These are phyloP conservation scores for Anableps anableps DNA, from an alignment of 2,797 vertebrate species.

Conservation along the genomic window DNA sequence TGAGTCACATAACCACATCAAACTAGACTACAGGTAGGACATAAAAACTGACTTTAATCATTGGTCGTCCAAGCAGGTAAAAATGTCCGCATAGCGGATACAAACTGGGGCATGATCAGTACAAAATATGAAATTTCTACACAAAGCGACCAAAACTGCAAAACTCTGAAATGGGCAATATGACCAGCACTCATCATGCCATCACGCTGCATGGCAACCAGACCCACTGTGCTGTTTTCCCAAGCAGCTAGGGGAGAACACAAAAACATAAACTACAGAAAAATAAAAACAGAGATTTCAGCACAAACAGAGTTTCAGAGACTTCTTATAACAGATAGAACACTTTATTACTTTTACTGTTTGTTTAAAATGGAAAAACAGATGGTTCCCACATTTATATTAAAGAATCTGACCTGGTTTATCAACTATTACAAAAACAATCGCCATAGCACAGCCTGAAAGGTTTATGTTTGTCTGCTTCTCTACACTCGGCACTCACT, in stretches of 20 bases:
- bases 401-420: slow-evolving; percentile 41
- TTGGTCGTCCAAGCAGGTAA: background rate
- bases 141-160: background rate
- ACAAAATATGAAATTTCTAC: background rate
- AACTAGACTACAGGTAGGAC: too few relatives aligned
- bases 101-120: too few relatives aligned
- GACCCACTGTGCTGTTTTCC: background rate
- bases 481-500: slow-evolving; percentile 17
- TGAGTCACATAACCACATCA: too few relatives aligned
- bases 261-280: background rate
- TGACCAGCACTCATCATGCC: background rate
- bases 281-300: background rate
- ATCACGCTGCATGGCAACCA: background rate
- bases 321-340: background rate
- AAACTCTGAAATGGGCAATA: background rate
- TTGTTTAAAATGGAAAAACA: slow-evolving; percentile 7
- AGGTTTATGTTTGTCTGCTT: slow-evolving; percentile 43
- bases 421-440: slow-evolving; percentile 41
- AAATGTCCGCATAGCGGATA: background rate
- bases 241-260: background rate
- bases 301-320: background rate
- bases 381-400: slow-evolving; percentile 22
- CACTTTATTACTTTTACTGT: slow-evolving; percentile 7
- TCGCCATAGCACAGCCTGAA: slow-evolving; percentile 45
- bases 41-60: too few relatives aligned